These are phyloP conservation scores for Cosmorhoe ocellata DNA, from an alignment of 2,888 invertebrate genomes.

Conservation along the genomic window DNA sequence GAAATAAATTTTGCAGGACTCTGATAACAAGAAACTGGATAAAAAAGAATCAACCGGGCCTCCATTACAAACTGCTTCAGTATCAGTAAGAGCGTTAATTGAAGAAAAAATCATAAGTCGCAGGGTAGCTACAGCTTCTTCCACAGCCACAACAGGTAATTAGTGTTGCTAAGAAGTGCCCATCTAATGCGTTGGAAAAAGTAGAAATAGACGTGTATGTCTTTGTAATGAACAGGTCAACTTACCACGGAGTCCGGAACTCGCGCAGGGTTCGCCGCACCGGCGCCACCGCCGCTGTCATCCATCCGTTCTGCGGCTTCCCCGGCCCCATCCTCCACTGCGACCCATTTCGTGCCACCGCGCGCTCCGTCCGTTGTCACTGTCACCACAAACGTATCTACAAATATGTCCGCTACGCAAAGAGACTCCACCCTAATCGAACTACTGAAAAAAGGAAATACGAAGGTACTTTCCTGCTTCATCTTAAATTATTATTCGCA, in stretches of 20 bases:
- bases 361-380: slow-evolving; percentile 68
- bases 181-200: neutral
- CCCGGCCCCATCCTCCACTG: slow-evolving; percentile 72
- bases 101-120: slow-evolving; percentile 97
- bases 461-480: slow-evolving; percentile 68
- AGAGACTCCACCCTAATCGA: slow-evolving; percentile 91
- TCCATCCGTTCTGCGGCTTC: slow-evolving; percentile 63
- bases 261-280: slow-evolving; percentile 60
- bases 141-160: slow-evolving; percentile 50
- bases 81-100: slow-evolving; percentile 93
- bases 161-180: neutral
- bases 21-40: slow-evolving; percentile 92
- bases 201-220: neutral
- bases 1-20: slow-evolving; percentile 75
- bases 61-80: slow-evolving; percentile 95
- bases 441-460: slow-evolving; percentile 86
- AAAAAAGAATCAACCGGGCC: slow-evolving; percentile 92
- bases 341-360: slow-evolving; percentile 72
- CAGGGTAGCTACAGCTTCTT: slow-evolving; percentile 80
- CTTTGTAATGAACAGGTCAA: slow-evolving; percentile 45
- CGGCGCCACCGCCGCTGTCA: slow-evolving; percentile 72
- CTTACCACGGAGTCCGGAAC: slow-evolving; percentile 50
- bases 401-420: slow-evolving; percentile 60
- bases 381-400: slow-evolving; percentile 56
- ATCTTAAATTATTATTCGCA: slow-evolving; percentile 1